These are phyloP conservation scores for Odontomachus brunneus DNA, from an alignment of 1,140 invertebrate species.

Conservation along the genomic window DNA sequence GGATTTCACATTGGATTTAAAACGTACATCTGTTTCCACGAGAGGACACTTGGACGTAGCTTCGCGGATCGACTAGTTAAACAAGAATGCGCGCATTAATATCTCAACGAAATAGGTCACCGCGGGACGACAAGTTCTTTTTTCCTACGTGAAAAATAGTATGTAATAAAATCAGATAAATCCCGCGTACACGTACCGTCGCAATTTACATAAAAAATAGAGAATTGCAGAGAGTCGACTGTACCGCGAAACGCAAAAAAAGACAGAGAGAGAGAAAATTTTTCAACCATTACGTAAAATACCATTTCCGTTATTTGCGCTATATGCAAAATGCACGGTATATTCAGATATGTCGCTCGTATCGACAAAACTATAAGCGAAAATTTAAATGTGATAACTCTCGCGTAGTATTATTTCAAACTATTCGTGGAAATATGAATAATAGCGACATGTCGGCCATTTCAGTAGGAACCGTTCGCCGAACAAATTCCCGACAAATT, in stretches of 20 bases:
- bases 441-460: not conserved
- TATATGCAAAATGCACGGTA: conserved; percentile 26
- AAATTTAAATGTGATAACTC: conserved; percentile 7
- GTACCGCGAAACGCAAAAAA: not conserved
- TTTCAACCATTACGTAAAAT: conserved; percentile 10
- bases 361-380: conserved; percentile 25
- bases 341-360: conserved; percentile 37
- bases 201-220: conserved; percentile 24
- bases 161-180: conserved; percentile 25
- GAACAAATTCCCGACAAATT: not conserved
- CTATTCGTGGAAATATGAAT: conserved; percentile 36
- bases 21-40: conserved; percentile 10
- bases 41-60: not conserved
- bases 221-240: conserved; percentile 30
- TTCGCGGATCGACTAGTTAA: conserved; percentile 10
- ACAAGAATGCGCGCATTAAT: conserved; percentile 32
- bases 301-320: conserved; percentile 14
- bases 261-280: not conserved
- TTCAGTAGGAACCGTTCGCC: not conserved
- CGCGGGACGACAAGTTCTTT: conserved; percentile 5
- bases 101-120: conserved; percentile 41
- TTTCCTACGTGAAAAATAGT: conserved; percentile 1
- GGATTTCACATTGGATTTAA: conserved; percentile 14
- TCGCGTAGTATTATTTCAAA: not conserved
- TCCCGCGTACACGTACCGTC: conserved; percentile 10